Percentiles rank a stretch among this genome's conserved stretches.
Conservation (phyloP, 1,140 invertebrate genomes). For the Eupeodes corollae region DNA sequence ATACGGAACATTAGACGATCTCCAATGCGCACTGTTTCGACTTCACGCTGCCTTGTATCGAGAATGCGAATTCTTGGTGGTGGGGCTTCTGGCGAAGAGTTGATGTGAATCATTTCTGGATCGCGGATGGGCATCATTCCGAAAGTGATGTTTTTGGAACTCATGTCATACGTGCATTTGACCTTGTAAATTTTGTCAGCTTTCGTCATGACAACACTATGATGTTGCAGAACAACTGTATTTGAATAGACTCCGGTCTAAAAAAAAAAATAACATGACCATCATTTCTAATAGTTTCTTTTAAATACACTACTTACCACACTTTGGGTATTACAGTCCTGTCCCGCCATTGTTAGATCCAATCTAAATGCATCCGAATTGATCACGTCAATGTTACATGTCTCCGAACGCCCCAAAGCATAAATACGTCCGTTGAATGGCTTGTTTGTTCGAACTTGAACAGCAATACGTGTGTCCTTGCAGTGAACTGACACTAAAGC, state of each 20-base stretch:
- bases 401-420: conserved; percentile 82
- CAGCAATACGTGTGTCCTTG: conserved; percentile 86
- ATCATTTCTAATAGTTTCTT: neutral
- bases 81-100: conserved; percentile 85
- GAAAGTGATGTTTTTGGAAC: conserved; percentile 91
- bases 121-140: conserved; percentile 94
- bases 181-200: conserved; percentile 95
- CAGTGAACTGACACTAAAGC: conserved; percentile 80
- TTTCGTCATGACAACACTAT: conserved; percentile 93
- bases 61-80: conserved; percentile 86
- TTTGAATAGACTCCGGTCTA: conserved; percentile 89
- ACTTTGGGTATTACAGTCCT: conserved; percentile 88
- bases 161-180: conserved; percentile 93
- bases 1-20: conserved; percentile 91
- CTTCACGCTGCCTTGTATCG: conserved; percentile 71
- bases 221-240: conserved; percentile 88
- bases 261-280: conserved; percentile 23
- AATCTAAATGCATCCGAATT: conserved; percentile 85
- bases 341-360: conserved; percentile 83
- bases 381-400: conserved; percentile 86
- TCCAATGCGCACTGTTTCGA: conserved; percentile 87
- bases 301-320: conserved; percentile 51
- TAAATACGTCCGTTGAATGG: conserved; percentile 92
- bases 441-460: conserved; percentile 83
- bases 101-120: conserved; percentile 90